Evolutionary conservation across 2,113 vertebrate species (phyloP), one percentile per base, ranked within the genome.

Genomic region (Lanius collurio): DNA sequence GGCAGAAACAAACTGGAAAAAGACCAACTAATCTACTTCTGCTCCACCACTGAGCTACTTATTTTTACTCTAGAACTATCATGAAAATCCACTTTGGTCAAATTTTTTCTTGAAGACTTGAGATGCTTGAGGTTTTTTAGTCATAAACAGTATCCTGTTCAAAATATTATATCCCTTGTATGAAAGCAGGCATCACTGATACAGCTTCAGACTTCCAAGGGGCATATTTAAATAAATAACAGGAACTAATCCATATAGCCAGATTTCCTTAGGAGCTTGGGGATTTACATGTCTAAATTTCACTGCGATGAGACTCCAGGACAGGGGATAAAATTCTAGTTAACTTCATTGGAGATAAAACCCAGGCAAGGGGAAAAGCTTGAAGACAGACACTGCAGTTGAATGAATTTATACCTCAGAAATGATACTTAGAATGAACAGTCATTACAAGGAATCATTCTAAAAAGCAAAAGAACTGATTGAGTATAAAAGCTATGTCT

Each of bases 291-390:
- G 33, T 63, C 59, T 93, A 83, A 88, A 90, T 42, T 69, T 86
- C 18, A 86, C 59, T 74, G 39, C 3, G 1, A 67, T 74, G 59
- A 80, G 39, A 74, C 39, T 97, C 52, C 44, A 71, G 68, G 33
- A 75, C 20, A 28, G 41, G 33, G 59, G 37, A 68, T 78, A 89
- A 81, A 92, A 89, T 18, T 86, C 50, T 5, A 87, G 42, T 42
- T 83, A 73, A 80, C 55, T 87, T 83, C 31, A 56, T 27, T 63
- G 42, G 24, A 52, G 35, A 89, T 83, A 94, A 94, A 96, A 94
- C 30, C 10, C 76, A 90, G 46, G 60, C 35, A 81, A 88, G 11
- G 60, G 39, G 24, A 42, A 92, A 95, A 89, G 33, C 50, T 69
- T 83, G 67, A 60, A 82, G 39, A 52, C 39, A 81, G 47, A 89